Evolutionary conservation across 2,888 invertebrate species (phyloP).

Genomic region (Frankliniella intonsa): DNA sequence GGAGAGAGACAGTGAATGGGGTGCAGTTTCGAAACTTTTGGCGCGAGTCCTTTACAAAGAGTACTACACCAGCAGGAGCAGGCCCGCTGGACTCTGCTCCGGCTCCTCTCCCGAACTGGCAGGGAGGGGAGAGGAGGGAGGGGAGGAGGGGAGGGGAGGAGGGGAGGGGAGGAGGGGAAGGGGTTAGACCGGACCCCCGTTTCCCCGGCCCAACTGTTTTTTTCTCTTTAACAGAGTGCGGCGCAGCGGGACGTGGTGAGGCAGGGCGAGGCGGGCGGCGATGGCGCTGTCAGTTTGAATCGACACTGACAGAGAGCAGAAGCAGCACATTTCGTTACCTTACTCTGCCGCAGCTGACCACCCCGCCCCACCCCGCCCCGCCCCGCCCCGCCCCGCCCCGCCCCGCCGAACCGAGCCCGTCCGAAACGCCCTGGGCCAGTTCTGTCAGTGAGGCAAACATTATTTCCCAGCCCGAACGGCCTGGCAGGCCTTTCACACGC

Average conservation of each 20-base stretch:
- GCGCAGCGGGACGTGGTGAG: neutral
- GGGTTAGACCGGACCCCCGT: neutral
- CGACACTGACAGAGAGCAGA: slow-evolving; percentile 10
- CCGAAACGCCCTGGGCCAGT: neutral
- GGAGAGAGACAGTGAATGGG: too few species aligned
- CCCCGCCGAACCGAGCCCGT: too few species aligned
- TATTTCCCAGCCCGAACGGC: neutral
- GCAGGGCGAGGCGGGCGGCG: neutral
- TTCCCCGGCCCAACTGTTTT: neutral
- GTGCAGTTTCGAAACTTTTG: too few species aligned
- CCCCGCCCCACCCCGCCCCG: too few species aligned
- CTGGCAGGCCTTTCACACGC: neutral
- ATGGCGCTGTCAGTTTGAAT: slow-evolving; percentile 11
- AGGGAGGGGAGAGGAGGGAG: too few species aligned
- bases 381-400: too few species aligned
- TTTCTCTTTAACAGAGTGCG: neutral
- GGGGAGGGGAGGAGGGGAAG: too few species aligned
- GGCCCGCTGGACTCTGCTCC: too few species aligned
- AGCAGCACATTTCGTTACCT: neutral
- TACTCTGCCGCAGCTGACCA: neutral
- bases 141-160: too few species aligned
- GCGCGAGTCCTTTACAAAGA: too few species aligned
- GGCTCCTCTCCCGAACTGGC: too few species aligned
- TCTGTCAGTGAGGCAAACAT: neutral
- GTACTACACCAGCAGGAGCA: too few species aligned